Percentiles rank a stretch among this genome's conserved stretches.
Evolutionary conservation across 2,888 invertebrate species (phyloP).

Genomic region (Molorchus minor): DNA sequence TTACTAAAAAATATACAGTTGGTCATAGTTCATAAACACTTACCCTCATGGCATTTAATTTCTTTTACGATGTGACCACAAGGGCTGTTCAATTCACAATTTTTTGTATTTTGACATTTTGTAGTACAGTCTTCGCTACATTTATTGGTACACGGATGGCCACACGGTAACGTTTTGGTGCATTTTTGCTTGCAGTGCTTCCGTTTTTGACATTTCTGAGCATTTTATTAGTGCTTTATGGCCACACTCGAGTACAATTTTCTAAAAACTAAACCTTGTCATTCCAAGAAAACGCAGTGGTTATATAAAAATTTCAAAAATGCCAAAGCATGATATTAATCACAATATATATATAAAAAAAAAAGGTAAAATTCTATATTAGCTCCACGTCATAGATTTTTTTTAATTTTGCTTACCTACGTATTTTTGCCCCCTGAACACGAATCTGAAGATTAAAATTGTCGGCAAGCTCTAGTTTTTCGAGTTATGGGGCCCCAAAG

Average conservation of each 20-base stretch:
- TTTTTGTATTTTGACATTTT: constrained; percentile 57
- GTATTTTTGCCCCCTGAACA: no score
- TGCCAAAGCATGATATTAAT: background rate
- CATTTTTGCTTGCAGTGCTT: constrained; percentile 63
- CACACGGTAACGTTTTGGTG: constrained; percentile 62
- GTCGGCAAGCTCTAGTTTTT: no score
- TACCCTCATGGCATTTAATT: constrained; percentile 37
- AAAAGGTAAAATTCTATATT: background rate
- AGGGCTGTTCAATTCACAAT: constrained; percentile 50
- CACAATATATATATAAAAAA: background rate
- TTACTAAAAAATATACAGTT: no score
- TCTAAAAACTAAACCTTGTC: no score
- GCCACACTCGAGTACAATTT: constrained; percentile 61
- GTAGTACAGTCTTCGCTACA: constrained; percentile 61
- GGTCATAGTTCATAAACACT: no score
- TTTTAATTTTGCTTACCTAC: background rate
- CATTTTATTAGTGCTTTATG: constrained; percentile 63
- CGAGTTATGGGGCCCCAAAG: no score
- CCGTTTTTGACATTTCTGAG: constrained; percentile 51
- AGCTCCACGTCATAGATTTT: no score
- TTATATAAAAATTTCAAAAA: background rate
- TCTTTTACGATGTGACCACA: constrained; percentile 64
- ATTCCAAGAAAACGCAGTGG: constrained; percentile 57
- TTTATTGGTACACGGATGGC: constrained; percentile 63
- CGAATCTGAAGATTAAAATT: no score